A percentile compares a stretch with the other conserved stretches of the same genome.
These are phyloP conservation scores for Zaprionus nigranus DNA, from an alignment of 1,140 invertebrate species.

Conservation along the genomic window DNA sequence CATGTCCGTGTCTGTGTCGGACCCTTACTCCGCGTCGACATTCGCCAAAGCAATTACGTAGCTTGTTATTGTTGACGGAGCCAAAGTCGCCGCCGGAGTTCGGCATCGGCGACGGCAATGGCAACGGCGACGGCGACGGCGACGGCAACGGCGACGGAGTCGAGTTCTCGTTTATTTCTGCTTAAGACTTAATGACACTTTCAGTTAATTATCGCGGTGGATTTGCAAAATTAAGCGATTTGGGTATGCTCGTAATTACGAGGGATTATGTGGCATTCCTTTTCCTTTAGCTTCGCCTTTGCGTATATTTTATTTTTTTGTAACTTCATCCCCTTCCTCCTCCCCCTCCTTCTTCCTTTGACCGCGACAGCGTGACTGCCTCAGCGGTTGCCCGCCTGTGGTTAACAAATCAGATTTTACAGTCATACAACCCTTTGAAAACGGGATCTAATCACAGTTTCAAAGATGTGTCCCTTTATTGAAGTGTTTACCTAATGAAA, in stretches of 20 bases:
- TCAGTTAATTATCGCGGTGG: constrained; percentile 82
- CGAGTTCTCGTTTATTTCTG: constrained; percentile 71
- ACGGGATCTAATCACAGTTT: constrained; percentile 5
- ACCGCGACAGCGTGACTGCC: constrained; percentile 2
- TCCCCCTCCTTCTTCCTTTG: background rate
- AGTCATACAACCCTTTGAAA: constrained; percentile 13
- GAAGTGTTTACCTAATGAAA: background rate
- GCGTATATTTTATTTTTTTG: constrained; percentile 2
- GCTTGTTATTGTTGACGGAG: constrained; percentile 80
- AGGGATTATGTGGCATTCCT: constrained; percentile 63
- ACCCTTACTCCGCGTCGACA: constrained; percentile 23
- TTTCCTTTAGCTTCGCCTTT: constrained; percentile 2
- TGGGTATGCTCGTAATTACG: constrained; percentile 70
- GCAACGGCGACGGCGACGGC: background rate
- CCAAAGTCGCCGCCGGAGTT: constrained; percentile 23
- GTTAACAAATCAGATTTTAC: constrained; percentile 48
- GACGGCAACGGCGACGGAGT: constrained; percentile 47
- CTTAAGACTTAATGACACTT: constrained; percentile 83
- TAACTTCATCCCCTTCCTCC: background rate
- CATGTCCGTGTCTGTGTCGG: constrained; percentile 24
- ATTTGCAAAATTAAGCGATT: constrained; percentile 83
- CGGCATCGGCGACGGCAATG: constrained; percentile 44
- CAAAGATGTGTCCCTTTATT: background rate
- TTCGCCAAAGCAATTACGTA: constrained; percentile 65
- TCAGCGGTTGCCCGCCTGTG: constrained; percentile 37